phyloP scores from a whole-genome alignment of 2,113 vertebrate species.

The Embiotoca jacksoni region DNA sequence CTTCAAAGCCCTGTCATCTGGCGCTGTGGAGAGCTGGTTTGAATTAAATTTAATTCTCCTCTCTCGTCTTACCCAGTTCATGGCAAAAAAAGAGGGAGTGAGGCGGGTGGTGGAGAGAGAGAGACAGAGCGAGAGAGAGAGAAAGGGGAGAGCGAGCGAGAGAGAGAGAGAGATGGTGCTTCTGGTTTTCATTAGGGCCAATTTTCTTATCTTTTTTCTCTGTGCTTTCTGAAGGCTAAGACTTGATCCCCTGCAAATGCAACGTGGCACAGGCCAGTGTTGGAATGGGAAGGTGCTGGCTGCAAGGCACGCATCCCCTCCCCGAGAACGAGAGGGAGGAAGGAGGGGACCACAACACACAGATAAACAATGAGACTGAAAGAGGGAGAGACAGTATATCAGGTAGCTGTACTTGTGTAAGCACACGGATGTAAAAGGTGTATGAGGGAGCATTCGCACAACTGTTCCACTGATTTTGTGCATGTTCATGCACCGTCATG shows the following conservation, averaged over 20 bases:
- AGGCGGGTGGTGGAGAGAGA: conserved; percentile 23
- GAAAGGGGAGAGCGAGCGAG: conserved; percentile 13
- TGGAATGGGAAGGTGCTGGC: conserved; percentile 87
- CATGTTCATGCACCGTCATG: not conserved
- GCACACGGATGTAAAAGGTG: conserved; percentile 19
- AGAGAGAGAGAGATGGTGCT: conserved; percentile 79
- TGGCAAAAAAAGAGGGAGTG: conserved; percentile 78
- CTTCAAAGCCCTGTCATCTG: conserved; percentile 94
- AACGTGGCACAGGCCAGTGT: conserved; percentile 87
- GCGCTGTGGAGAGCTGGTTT: conserved; percentile 88
- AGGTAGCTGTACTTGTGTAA: conserved; percentile 28
- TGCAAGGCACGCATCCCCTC: conserved; percentile 77
- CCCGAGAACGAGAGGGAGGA: conserved; percentile 37
- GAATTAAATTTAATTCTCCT: conserved; percentile 91
- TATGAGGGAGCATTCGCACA: conserved; percentile 1
- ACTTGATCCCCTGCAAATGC: conserved; percentile 91
- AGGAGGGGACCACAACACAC: conserved; percentile 30
- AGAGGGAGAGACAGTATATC: conserved; percentile 46
- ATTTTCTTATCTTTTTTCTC: conserved; percentile 95
- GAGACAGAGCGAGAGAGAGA: not conserved
- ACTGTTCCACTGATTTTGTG: conserved; percentile 7
- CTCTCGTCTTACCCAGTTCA: conserved; percentile 88
- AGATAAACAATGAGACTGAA: conserved; percentile 39
- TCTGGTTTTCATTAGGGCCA: conserved; percentile 95
- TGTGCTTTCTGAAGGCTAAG: conserved; percentile 85